These are phyloP conservation scores for Drosophila anomalata DNA, from an alignment of 2,888 invertebrate species.

Conservation along the genomic window DNA sequence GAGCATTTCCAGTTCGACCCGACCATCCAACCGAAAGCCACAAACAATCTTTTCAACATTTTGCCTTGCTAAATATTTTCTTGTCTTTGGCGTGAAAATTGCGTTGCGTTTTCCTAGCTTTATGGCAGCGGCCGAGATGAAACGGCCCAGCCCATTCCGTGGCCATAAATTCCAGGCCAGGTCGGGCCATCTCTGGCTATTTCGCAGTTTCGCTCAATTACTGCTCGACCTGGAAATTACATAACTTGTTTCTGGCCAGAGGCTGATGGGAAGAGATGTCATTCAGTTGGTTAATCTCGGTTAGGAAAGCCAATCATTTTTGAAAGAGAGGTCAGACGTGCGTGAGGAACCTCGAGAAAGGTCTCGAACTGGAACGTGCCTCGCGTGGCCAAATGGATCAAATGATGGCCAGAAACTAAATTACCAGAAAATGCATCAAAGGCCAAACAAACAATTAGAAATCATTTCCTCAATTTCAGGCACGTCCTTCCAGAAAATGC, in stretches of 20 bases:
- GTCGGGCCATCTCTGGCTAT: slow-evolving; percentile 25
- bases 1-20: slow-evolving; percentile 38
- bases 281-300: slow-evolving; percentile 23
- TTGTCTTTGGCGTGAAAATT: slow-evolving; percentile 53
- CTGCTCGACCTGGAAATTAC: slow-evolving; percentile 42
- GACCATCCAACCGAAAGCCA: background rate
- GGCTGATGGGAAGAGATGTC: slow-evolving; percentile 53
- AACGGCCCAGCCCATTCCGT: slow-evolving; percentile 49
- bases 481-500: slow-evolving; percentile 22
- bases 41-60: slow-evolving; percentile 12
- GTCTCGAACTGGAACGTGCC: slow-evolving; percentile 49
- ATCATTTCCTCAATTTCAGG: slow-evolving; percentile 15
- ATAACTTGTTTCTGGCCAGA: slow-evolving; percentile 56
- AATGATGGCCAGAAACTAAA: slow-evolving; percentile 23
- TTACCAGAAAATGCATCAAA: slow-evolving; percentile 33
- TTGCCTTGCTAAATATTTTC: slow-evolving; percentile 35
- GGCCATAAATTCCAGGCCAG: slow-evolving; percentile 46
- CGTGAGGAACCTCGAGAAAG: slow-evolving; percentile 16
- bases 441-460: slow-evolving; percentile 22
- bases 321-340: slow-evolving; percentile 32
- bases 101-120: slow-evolving; percentile 53
- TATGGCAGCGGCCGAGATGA: slow-evolving; percentile 40
- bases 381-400: slow-evolving; percentile 19
- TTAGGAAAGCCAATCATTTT: slow-evolving; percentile 8
- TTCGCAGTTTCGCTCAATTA: slow-evolving; percentile 32